phyloP scores from a whole-genome alignment of 2,797 vertebrate genomes.

The Neomorphus geoffroyi region DNA sequence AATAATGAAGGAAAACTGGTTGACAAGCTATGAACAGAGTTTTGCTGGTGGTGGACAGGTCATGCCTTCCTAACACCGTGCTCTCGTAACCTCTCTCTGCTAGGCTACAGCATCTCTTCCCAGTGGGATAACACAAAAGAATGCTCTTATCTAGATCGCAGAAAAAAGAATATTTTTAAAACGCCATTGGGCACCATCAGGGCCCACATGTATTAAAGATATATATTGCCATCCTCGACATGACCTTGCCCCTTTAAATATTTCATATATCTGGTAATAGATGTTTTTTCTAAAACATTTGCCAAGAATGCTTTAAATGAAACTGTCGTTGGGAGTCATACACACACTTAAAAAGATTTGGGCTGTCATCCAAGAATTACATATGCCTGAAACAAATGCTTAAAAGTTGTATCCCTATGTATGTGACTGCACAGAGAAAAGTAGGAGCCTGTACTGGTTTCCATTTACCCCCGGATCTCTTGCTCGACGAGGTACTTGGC shows the following conservation, averaged over 20 bases:
- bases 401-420: background rate
- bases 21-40: background rate
- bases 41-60: background rate
- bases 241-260: constrained; percentile 40
- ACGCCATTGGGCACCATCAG: background rate
- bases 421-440: background rate
- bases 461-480: background rate
- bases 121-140: background rate
- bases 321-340: constrained; percentile 14
- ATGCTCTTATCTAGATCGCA: constrained; percentile 7
- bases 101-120: background rate
- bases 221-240: constrained; percentile 31
- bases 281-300: background rate
- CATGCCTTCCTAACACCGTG: background rate
- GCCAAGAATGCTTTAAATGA: constrained; percentile 50
- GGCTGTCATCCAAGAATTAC: constrained; percentile 47
- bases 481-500: background rate
- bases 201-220: constrained; percentile 12
- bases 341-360: background rate
- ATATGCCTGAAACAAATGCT: constrained; percentile 36
- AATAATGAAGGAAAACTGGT: background rate
- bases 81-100: background rate
- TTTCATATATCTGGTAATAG: constrained; percentile 38
- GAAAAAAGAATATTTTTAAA: constrained; percentile 14
- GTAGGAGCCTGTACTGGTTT: background rate